Conservation (phyloP, 2,113 vertebrate genomes). For the Archilochus colubris region DNA sequence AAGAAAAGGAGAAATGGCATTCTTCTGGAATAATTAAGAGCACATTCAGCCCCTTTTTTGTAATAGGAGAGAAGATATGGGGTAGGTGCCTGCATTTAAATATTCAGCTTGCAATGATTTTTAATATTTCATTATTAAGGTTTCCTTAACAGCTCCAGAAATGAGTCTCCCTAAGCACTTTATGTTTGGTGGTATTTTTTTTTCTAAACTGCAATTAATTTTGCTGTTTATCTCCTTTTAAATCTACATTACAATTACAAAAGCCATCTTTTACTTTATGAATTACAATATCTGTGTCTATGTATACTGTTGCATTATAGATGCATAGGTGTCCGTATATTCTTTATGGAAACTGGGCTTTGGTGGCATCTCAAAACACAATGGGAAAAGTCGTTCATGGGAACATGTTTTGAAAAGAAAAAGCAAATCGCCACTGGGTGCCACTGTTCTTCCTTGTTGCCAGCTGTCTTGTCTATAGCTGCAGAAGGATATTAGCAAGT, state of each 20-base stretch:
- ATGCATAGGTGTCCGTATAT: not conserved
- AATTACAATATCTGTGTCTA: fast-evolving
- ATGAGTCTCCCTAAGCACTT: not conserved
- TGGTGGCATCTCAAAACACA: not conserved
- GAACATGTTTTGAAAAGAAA: not conserved
- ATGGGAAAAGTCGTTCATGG: not conserved
- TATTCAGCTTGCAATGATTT: not conserved
- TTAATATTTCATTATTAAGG: not conserved
- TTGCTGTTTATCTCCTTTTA: not conserved
- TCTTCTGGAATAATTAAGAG: not conserved
- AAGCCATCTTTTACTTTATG: not conserved
- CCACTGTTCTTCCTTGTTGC: constrained; percentile 65
- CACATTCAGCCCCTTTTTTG: not conserved
- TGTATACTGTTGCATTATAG: not conserved
- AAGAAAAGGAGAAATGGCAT: not conserved
- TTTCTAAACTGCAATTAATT: not conserved
- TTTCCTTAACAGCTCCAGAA: not conserved
- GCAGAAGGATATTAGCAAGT: not conserved
- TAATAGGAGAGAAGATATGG: not conserved
- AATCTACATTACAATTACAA: not conserved
- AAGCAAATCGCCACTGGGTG: constrained; percentile 63
- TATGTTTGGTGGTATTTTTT: not conserved
- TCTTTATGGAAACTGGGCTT: not conserved
- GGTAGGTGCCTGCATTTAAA: not conserved
- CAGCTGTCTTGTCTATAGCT: not conserved